phyloP scores from a whole-genome alignment of 2,797 vertebrate genomes.

The Rhinatrema bivittatum region DNA sequence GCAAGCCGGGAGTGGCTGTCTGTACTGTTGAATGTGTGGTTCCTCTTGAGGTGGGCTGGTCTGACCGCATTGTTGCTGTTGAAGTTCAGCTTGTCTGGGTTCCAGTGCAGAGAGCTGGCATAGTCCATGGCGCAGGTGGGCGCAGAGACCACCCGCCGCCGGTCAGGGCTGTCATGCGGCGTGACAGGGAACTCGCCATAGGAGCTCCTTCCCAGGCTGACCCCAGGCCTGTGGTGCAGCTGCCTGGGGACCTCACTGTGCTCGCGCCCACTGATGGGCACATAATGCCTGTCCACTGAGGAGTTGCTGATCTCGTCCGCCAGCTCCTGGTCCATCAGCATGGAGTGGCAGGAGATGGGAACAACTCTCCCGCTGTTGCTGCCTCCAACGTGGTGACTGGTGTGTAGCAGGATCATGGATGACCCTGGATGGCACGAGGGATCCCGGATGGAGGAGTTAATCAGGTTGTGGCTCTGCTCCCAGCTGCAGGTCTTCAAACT shows the following conservation, averaged over 20 bases:
- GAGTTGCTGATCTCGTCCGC: constrained; percentile 56
- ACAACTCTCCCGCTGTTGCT: constrained; percentile 27
- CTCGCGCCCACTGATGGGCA: constrained; percentile 42
- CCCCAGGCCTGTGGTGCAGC: constrained; percentile 40
- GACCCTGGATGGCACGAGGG: constrained; percentile 63
- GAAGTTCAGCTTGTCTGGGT: constrained; percentile 75
- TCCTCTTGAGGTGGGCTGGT: constrained; percentile 45
- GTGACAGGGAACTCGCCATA: constrained; percentile 75
- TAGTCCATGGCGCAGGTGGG: constrained; percentile 76
- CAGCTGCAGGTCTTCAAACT: constrained; percentile 60
- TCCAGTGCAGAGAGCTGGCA: constrained; percentile 68
- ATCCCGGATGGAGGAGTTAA: constrained; percentile 58
- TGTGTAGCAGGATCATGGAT: constrained; percentile 72
- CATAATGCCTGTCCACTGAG: constrained; percentile 60
- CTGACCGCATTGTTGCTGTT: constrained; percentile 67
- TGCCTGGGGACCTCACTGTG: constrained; percentile 15
- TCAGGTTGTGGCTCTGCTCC: constrained; percentile 83
- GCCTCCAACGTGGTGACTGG: too few species aligned
- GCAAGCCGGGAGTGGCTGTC: constrained; percentile 32
- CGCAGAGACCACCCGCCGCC: constrained; percentile 81
- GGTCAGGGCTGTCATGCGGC: constrained; percentile 79
- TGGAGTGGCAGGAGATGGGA: constrained; percentile 31
- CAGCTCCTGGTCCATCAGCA: constrained; percentile 39
- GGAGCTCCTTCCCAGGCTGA: constrained; percentile 59
- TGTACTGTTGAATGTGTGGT: constrained; percentile 59